Evolutionary conservation across 2,888 invertebrate genomes (phyloP), one percentile per base, ranked within the genome.

Genomic region (Syritta pipiens): DNA sequence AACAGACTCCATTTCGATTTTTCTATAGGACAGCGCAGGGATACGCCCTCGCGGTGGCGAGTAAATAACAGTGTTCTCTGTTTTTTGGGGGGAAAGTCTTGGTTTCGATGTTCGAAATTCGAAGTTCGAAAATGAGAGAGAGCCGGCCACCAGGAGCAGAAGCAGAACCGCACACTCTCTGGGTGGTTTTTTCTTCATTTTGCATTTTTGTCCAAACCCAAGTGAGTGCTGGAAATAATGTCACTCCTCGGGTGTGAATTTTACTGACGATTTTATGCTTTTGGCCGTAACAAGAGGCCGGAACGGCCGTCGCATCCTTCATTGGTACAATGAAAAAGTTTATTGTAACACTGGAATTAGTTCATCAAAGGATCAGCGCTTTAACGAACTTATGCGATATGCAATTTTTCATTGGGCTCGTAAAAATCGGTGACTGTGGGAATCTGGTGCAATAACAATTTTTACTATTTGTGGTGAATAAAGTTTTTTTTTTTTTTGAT

Each of bases 1-100:
- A 42, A 49, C 60, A 28, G 71, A 85, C 87, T 87, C 87, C 87
- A 87, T 87, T 87, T 88, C 88, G 85, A 83, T 84, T 85, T 83
- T 87, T 83, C 85, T 83, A 88, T 87, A 88, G 88, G 87, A 85
- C 85, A 57, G 30, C 63, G 6, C 46, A 44, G 4, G 37, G 72
- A 62, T 37, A 81, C 74, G 69, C 79, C 67, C 14, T 35, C 57
- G 48, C 9, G 10, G 10, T 40, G 10, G 35, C 12, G 24, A 42
- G 65, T 72, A 72, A 48, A 62, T 72, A 72, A 32, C 9, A 9
- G 19, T 3, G 10, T 12, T n/a, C n/a, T n/a, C n/a, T n/a, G 14
- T 4, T 35, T 37, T 68, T 1, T 53, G 22, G 57, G 37, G 46
- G 60, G 46, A n/a, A n/a, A n/a, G n/a, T n/a, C n/a, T 49, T 68